Evolutionary conservation across 2,888 invertebrate species (phyloP).

Genomic region (Colletes collaris): DNA sequence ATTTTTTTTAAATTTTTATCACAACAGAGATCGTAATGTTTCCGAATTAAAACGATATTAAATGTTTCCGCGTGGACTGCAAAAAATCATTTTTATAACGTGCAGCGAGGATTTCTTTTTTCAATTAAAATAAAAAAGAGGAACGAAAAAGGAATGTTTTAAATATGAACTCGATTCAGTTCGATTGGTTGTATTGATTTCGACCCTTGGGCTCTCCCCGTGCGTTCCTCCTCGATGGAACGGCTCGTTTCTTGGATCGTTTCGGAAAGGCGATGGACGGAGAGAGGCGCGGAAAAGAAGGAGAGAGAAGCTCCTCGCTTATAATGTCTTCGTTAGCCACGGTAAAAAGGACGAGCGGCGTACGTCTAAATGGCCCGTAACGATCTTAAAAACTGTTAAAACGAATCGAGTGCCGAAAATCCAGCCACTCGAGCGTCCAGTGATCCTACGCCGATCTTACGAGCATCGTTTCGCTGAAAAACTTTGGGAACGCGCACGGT

Average conservation of each 20-base stretch:
- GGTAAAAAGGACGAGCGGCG: constrained; percentile 53
- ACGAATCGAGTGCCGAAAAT: constrained; percentile 48
- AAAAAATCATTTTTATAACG: too few species aligned
- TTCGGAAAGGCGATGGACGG: background rate
- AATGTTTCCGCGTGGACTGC: too few species aligned
- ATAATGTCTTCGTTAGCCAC: constrained; percentile 72
- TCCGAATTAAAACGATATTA: too few species aligned
- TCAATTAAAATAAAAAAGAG: too few species aligned
- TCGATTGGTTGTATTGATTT: background rate
- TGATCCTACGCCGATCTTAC: constrained; percentile 6
- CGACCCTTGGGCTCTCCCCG: too few species aligned
- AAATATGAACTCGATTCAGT: too few species aligned
- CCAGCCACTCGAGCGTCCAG: constrained; percentile 3
- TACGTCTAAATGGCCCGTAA: constrained; percentile 63
- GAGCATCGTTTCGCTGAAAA: constrained; percentile 22
- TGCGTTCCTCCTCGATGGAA: too few species aligned
- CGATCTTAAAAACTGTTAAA: constrained; percentile 58
- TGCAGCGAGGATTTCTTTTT: too few species aligned
- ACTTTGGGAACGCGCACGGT: constrained; percentile 22
- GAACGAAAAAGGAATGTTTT: too few species aligned
- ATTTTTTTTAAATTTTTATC: too few species aligned
- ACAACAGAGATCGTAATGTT: too few species aligned
- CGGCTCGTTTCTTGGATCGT: too few species aligned
- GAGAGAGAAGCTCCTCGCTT: constrained; percentile 15
- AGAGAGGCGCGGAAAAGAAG: constrained; percentile 10